Evolutionary conservation across 2,888 invertebrate genomes (phyloP).

Genomic region (Oxytorus armatus): DNA sequence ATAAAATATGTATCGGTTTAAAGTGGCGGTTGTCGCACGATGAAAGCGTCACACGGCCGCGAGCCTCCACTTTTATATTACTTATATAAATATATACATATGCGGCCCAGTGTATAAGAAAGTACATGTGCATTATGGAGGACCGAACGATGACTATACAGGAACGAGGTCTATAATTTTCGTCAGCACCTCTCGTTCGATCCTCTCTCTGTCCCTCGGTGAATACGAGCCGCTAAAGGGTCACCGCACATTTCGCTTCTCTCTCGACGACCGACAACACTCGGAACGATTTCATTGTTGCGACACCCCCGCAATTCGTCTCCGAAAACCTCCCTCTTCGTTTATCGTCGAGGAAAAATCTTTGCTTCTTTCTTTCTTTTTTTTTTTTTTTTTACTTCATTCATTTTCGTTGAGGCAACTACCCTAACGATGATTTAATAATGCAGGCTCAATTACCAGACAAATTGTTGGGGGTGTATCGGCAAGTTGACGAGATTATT

Average conservation of each 20-base stretch:
- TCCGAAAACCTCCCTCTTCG: constrained; percentile 1
- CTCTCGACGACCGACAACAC: constrained; percentile 16
- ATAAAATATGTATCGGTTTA: constrained; percentile 80
- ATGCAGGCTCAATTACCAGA: constrained; percentile 61
- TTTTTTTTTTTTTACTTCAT: constrained; percentile 12
- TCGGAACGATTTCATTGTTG: constrained; percentile 61
- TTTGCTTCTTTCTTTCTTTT: not conserved
- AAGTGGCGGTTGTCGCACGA: constrained; percentile 73
- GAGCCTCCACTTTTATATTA: constrained; percentile 11
- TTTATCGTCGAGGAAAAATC: constrained; percentile 7
- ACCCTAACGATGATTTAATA: constrained; percentile 54
- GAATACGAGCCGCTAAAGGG: constrained; percentile 36
- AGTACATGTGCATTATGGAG: constrained; percentile 49
- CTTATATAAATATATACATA: constrained; percentile 31
- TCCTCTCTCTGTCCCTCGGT: not conserved
- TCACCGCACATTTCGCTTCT: constrained; percentile 33
- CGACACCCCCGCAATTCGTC: constrained; percentile 43
- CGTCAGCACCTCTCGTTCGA: constrained; percentile 58
- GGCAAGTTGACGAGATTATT: constrained; percentile 45
- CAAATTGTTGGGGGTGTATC: not conserved
- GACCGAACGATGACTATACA: constrained; percentile 49
- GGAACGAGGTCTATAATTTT: constrained; percentile 73
- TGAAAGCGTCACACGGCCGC: constrained; percentile 65
- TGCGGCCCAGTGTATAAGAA: constrained; percentile 30
- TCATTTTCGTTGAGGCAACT: constrained; percentile 21